Conservation (phyloP, 2,797 vertebrate species). For the Morelia viridis region DNA sequence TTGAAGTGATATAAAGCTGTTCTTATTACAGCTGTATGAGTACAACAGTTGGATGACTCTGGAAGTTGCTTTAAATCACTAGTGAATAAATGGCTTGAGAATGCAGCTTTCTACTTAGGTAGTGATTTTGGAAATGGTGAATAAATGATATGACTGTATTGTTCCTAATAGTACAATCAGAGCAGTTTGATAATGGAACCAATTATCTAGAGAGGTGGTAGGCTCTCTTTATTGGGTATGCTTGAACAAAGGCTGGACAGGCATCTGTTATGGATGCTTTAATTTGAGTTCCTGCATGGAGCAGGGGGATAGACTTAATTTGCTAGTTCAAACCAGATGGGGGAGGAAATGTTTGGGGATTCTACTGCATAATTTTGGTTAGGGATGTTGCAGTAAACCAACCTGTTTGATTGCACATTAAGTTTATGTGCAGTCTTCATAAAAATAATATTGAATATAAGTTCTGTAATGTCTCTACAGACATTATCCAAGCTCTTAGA, state of each 20-base stretch:
- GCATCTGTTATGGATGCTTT: neutral
- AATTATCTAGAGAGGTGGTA: neutral
- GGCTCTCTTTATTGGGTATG: neutral
- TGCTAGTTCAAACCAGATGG: neutral
- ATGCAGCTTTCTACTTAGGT: neutral
- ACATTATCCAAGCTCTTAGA: neutral
- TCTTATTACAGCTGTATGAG: neutral
- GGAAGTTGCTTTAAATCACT: neutral
- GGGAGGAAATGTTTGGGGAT: neutral
- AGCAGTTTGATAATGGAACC: neutral
- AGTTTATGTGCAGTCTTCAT: neutral
- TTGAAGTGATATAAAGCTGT: neutral
- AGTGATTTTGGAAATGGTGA: neutral
- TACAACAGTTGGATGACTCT: neutral
- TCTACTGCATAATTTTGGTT: neutral
- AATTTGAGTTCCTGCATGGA: neutral
- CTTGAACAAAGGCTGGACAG: neutral
- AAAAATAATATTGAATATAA: neutral
- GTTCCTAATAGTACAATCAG: neutral
- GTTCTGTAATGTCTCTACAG: neutral
- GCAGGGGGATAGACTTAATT: neutral
- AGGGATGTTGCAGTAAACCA: neutral
- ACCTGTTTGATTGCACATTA: neutral
- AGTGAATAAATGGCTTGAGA: neutral
- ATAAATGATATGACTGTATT: neutral